Conservation (phyloP, 2,113 vertebrate species). For the Sorex fumeus region DNA sequence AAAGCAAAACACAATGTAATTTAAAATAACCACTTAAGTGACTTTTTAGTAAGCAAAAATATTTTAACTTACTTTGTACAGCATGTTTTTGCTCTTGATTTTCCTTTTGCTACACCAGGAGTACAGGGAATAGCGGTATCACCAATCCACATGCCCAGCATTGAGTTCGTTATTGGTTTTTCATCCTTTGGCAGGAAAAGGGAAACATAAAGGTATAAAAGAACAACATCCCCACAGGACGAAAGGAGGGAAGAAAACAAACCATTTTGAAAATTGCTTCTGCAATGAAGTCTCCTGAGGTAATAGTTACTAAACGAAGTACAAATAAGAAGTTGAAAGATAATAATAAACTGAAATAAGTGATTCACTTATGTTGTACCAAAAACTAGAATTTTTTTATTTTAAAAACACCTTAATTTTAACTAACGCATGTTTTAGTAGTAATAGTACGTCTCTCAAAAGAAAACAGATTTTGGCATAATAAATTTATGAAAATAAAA, state of each 20-base stretch:
- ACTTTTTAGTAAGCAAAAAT: background rate
- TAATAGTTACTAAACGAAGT: conserved; percentile 13
- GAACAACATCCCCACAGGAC: background rate
- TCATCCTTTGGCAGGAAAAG: conserved; percentile 87
- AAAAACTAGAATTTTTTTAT: conserved; percentile 10
- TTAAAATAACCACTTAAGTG: conserved; percentile 30
- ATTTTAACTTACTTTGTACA: conserved; percentile 88
- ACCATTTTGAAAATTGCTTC: conserved; percentile 47
- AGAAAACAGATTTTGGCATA: background rate
- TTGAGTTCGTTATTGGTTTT: conserved; percentile 88
- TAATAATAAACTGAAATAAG: background rate
- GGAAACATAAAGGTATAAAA: background rate
- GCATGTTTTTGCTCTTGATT: conserved; percentile 87
- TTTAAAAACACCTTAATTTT: conserved; percentile 54
- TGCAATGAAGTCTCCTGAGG: conserved; percentile 22
- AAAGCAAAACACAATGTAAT: conserved; percentile 32
- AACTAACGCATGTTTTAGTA: conserved; percentile 4
- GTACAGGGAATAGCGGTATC: conserved; percentile 93
- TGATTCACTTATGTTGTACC: conserved; percentile 30
- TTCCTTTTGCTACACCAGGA: conserved; percentile 88
- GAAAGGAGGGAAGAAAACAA: too few species aligned
- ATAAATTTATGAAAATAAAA: conserved; percentile 36
- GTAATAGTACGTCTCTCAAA: conserved; percentile 6
- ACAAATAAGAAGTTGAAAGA: conserved; percentile 8
- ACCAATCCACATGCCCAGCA: conserved; percentile 95